Percentiles rank a stretch among this genome's conserved stretches.
Conservation (phyloP, 2,888 invertebrate genomes). For the Rotaria macrura region DNA sequence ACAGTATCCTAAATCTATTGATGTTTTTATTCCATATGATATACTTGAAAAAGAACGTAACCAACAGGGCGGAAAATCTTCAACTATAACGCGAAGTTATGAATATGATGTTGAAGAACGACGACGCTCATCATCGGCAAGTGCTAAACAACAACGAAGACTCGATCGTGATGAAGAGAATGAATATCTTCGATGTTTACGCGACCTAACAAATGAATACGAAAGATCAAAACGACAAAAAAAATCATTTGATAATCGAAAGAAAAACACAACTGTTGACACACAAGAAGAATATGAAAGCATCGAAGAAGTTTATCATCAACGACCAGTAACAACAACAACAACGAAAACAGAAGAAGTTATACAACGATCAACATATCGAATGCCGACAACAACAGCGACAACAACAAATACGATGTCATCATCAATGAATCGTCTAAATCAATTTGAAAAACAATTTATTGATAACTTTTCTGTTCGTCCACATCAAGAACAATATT, state of each 20-base stretch:
- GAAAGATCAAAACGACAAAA: background rate
- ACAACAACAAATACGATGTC: background rate
- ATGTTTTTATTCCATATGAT: background rate
- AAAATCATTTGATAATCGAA: background rate
- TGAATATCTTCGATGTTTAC: background rate
- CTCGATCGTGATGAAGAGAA: background rate
- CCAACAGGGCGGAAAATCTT: background rate
- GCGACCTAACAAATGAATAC: background rate
- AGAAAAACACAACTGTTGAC: background rate
- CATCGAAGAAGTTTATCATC: background rate
- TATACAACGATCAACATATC: background rate
- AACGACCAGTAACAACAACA: background rate
- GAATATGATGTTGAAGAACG: background rate
- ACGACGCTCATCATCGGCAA: background rate
- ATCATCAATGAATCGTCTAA: background rate
- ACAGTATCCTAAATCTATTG: background rate
- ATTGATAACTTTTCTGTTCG: background rate
- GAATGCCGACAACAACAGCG: background rate
- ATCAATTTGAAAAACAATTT: constrained; percentile 11
- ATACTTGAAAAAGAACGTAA: background rate
- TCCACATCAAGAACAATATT: background rate
- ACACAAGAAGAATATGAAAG: background rate
- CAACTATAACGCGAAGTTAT: background rate
- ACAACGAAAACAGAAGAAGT: background rate
- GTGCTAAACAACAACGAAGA: background rate